Evolutionary conservation across 37 sponge, comb jelly and placozoan species (phyloP), one percentile per base, ranked within the genome.

Genomic region (Ephydatia muelleri): DNA sequence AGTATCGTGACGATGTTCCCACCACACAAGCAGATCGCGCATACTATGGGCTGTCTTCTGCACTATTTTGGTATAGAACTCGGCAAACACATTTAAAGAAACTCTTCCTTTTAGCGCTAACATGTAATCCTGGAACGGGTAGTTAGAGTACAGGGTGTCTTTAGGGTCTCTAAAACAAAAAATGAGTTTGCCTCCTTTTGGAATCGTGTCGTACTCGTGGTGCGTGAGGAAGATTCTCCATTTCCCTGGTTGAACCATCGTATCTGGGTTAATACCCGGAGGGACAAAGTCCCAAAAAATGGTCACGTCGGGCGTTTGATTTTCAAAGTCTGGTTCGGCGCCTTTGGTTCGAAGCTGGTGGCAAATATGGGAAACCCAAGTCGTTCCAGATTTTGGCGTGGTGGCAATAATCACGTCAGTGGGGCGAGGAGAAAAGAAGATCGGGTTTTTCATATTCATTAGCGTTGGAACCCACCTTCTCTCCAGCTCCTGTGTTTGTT

Each of bases 1-100:
- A n/a, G n/a, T 47, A 31, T 86, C 81, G 72, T 86, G 80, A 19
- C 87, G 80, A 37, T 80, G 77, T 28, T 69, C 38, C 87, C 80
- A 86, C 87, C 87, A 86, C 34, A 65, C 77, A 9, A 57, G 40
- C 48, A 86, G 68, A 38, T 86, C 43, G 43, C 43, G 43, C 43
- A 43, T 43, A 6, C 6, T 43, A 43, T 43, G 3, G 43, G 43
- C 43, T 43, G 43, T 43, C 43, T 6, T 9, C 30, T 49, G 27
- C 57, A 77, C 5, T 2, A 9, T 5, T 23, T 43, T 77, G 36
- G 19, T 26, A 26, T 16, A 75, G 21, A 1, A 28, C 68, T n/a
- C 37, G 25, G 34, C 38, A 23, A 84, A 70, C 0, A 69, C 68
- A n/a, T 2, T 23, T 67, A 75, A 25, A 5, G 76, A 23, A 26